Base-by-base conservation (phyloP, 2,113 vertebrate genomes). In the Zeus faber region DNA sequence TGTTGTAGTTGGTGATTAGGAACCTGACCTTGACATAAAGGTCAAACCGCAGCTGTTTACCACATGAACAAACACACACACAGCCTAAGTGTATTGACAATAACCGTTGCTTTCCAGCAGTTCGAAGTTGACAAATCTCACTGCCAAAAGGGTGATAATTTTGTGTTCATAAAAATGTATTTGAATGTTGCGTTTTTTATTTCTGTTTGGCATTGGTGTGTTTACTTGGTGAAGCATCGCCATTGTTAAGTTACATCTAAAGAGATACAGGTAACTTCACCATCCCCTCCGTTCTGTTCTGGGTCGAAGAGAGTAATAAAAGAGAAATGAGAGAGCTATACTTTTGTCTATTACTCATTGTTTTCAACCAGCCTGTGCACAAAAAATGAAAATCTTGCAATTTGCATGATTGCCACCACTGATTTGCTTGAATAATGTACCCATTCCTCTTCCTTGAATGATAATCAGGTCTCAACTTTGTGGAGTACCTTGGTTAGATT, bases 1-100 rank as follows among this genome's bases (percentile, higher is more conserved):
- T 89, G 43, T 80, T 76, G 76, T 85, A 70, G 65, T 76, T 87
- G 82, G 85, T 87, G 79, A 88, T 14, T 83, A 85, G 81, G 72
- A 70, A 65, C 17, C 59, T 91, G 86, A 86, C 85, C 89, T 82
- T 65, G 24, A 47, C 46, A 44, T 48, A 52, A 54, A 72, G 57
- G 54, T 26, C 58, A 21, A 58, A 71, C 54, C 61, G 45, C 59
- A 65, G 62, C 53, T 84, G 65, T 82, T 79, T 78, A 61, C 53
- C 17, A 29, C 24, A n/a, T 8, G 29, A 9, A 20, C 23, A 40
- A 18, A 49, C 6, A 27, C 25, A 50, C 17, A 50, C 46, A 48
- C 14, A 44, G 0, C n/a, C 13, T 48, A 20, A 39, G 7, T 25
- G 25, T 8, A 23, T 24, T 40, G n/a, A n/a, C 48, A 33, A 10